These are phyloP conservation scores for Nemotelus nigrinus DNA, from an alignment of 2,888 invertebrate species.

Conservation along the genomic window DNA sequence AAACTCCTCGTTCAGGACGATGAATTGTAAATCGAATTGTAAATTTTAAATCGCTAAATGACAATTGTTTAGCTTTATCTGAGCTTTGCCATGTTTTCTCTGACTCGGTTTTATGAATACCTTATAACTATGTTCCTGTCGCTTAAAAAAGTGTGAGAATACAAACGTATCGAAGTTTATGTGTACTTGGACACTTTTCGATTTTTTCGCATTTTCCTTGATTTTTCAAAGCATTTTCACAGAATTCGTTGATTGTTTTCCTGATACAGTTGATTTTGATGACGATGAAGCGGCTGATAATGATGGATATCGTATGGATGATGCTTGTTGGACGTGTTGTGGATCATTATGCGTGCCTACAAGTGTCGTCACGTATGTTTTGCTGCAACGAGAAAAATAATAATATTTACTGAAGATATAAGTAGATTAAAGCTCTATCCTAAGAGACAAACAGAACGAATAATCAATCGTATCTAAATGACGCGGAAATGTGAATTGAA, in stretches of 20 bases:
- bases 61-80: conserved; percentile 18
- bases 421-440: too few species aligned
- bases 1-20: background rate
- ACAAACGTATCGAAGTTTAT: background rate
- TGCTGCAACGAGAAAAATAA: too few species aligned
- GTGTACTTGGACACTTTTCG: background rate
- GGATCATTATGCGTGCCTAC: too few species aligned
- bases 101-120: background rate
- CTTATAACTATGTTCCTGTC: background rate
- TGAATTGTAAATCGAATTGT: background rate
- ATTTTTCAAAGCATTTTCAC: conserved; percentile 3
- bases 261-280: background rate
- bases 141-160: background rate
- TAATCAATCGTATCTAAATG: too few species aligned
- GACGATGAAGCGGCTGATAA: background rate
- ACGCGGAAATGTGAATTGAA: too few species aligned
- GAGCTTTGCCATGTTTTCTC: conserved; percentile 9
- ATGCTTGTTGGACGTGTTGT: too few species aligned
- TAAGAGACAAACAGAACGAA: too few species aligned
- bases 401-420: too few species aligned
- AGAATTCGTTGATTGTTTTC: conserved; percentile 7
- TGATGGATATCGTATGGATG: background rate
- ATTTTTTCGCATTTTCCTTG: conserved; percentile 23
- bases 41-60: background rate
- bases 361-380: too few species aligned